phyloP scores from a whole-genome alignment of 2,797 vertebrate species.

The Melanotaenia nigrans region DNA sequence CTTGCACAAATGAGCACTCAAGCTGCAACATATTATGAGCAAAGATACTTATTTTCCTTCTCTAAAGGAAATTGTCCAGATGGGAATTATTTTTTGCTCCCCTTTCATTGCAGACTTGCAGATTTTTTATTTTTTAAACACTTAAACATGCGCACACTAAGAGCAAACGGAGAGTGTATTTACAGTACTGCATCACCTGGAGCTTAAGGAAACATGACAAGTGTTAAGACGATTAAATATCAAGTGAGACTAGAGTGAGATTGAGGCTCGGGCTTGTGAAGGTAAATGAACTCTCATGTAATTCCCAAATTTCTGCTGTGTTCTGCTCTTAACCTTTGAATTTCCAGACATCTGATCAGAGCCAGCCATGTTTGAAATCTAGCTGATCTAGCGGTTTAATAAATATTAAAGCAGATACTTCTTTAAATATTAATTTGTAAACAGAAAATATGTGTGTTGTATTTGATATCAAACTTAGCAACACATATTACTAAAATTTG shows the following conservation, averaged over 20 bases:
- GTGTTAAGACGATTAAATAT: conserved; percentile 3
- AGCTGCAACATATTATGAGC: not conserved
- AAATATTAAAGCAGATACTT: not conserved
- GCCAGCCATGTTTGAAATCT: not conserved
- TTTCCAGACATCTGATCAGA: conserved; percentile 22
- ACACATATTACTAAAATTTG: not conserved
- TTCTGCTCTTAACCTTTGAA: conserved; percentile 2
- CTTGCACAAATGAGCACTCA: not conserved
- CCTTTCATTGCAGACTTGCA: no score
- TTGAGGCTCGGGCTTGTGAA: conserved; percentile 5
- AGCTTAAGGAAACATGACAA: conserved; percentile 4
- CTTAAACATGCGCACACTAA: no score
- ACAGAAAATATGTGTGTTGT: no score
- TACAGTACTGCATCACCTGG: not conserved
- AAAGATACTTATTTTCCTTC: not conserved
- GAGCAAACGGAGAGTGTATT: no score
- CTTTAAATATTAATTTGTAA: no score
- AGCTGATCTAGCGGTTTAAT: not conserved
- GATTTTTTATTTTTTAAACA: no score
- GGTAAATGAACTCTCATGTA: not conserved
- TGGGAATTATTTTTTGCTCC: no score
- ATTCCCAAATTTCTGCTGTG: conserved; percentile 18
- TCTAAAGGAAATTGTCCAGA: no score
- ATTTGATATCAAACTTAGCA: not conserved
- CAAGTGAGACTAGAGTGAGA: conserved; percentile 1